Evolutionary conservation across 2,797 vertebrate genomes (phyloP), one percentile per base, ranked within the genome.

Genomic region (Acanthurus leucopareius): DNA sequence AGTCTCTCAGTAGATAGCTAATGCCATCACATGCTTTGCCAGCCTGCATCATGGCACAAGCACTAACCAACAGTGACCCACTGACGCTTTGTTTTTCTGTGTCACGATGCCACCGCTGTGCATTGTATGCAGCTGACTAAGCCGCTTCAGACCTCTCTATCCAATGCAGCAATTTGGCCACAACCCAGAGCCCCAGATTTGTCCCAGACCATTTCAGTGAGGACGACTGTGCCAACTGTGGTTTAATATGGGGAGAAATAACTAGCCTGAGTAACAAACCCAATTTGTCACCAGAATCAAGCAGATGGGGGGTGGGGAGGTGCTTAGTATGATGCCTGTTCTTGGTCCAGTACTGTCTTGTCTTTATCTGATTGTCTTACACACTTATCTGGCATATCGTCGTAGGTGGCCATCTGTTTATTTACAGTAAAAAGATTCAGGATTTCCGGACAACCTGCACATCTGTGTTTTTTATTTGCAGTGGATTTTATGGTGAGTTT

Each of bases 41-140:
- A 80, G 87, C 78, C 75, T 70, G 79, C 64, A 22, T 73, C 9
- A 19, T 13, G 56, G 77, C 82, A 80, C 84, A 73, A 74, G 83
- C 57, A 72, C 76, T 83, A 80, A 82, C 71, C 84, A 78, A 69
- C 52, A 71, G 77, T 92, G 90, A 91, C 90, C 90, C 86, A 86
- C 73, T 89, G 83, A 83, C 47, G 68, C 84, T 92, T 91, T 91
- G 86, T 90, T 86, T 88, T 85, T 88, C 69, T 87, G 85, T 92
- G 88, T 91, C 89, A 89, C 44, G 85, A 92, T 88, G 86, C 70
- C 72, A 86, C 87, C 38, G 72, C 80, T 79, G 77, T 76, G 86
- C 83, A 93, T 94, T 93, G 92, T 93, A 68, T 86, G 77, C 86
- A 73, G 75, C 84, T 79, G 77, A 87, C 90, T 93, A 93, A 93